These are phyloP conservation scores for Pycnomerus fuliginosus DNA, from an alignment of 2,888 invertebrate species.

Conservation along the genomic window DNA sequence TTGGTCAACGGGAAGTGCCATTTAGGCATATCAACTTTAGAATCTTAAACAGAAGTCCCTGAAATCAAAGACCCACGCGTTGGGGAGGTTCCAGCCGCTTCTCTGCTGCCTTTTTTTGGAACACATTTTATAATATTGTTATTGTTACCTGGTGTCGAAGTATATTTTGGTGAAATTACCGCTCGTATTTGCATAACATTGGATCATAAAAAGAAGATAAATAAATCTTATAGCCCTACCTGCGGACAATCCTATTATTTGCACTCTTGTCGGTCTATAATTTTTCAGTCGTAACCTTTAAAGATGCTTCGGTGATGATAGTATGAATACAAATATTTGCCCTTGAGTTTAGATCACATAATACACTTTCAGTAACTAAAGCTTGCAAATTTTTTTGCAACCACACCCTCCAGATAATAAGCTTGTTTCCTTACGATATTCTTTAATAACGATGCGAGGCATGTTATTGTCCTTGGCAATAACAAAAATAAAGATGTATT, in stretches of 20 bases:
- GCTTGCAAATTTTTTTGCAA: conserved; percentile 12
- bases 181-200: no score
- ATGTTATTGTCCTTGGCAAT: conserved; percentile 30
- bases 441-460: conserved; percentile 18
- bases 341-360: conserved; percentile 17
- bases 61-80: no score
- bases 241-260: conserved; percentile 16
- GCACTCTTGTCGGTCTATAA: conserved; percentile 9
- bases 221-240: conserved; percentile 9
- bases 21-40: no score
- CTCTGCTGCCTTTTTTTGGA: no score
- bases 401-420: conserved; percentile 15
- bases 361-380: conserved; percentile 22
- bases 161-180: no score
- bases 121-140: no score
- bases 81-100: no score
- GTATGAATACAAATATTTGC: conserved; percentile 23
- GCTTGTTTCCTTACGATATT: conserved; percentile 9
- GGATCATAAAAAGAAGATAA: no score
- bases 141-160: no score
- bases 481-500: conserved; percentile 22
- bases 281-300: conserved; percentile 22
- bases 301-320: conserved; percentile 19
- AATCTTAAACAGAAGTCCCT: no score
- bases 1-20: no score